These are phyloP conservation scores for Orthonyx spaldingii DNA, from an alignment of 2,113 vertebrate species.

Conservation along the genomic window DNA sequence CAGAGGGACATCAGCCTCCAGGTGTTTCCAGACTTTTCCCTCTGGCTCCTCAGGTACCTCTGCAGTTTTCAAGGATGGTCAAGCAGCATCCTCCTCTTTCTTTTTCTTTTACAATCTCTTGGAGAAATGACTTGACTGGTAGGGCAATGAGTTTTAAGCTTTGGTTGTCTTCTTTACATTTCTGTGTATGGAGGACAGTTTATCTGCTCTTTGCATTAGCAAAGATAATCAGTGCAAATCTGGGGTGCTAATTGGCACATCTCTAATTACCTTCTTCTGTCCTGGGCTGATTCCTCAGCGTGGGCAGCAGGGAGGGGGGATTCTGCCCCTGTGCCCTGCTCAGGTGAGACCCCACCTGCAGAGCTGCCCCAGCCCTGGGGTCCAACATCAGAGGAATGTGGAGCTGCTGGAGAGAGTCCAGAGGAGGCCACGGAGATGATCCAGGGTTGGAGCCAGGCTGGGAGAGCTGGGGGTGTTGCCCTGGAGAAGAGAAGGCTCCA, in stretches of 20 bases:
- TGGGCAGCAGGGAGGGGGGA: background rate
- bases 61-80: background rate
- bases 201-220: background rate
- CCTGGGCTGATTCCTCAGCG: fast-evolving
- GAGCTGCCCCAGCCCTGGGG: background rate
- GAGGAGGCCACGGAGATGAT: fast-evolving
- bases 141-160: background rate
- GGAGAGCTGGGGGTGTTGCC: background rate
- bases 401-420: fast-evolving
- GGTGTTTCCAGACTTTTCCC: background rate
- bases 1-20: background rate
- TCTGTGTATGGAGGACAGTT: background rate
- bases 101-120: background rate
- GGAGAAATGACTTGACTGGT: background rate
- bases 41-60: background rate
- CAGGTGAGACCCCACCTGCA: background rate
- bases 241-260: fast-evolving
- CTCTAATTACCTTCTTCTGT: background rate
- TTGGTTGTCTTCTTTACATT: background rate
- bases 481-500: background rate
- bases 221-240: background rate
- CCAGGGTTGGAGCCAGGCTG: background rate
- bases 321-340: fast-evolving
- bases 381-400: fast-evolving
- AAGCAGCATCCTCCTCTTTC: background rate